Percentiles rank a stretch among this genome's conserved stretches.
phyloP scores from a whole-genome alignment of 2,888 invertebrate species.

The Sminthurinus aureus region DNA sequence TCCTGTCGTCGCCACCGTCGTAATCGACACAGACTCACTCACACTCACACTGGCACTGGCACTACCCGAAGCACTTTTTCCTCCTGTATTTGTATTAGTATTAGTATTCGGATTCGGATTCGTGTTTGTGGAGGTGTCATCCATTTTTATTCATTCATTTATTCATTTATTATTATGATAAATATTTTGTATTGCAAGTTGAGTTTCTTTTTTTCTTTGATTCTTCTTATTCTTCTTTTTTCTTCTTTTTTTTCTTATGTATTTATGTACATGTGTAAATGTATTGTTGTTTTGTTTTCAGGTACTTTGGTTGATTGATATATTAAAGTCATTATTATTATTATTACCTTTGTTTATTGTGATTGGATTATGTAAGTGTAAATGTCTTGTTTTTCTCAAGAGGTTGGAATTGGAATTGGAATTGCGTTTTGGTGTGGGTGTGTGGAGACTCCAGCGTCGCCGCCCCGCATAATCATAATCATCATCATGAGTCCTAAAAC shows the following conservation, averaged over 20 bases:
- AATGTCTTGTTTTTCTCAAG: neutral
- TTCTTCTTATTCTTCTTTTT: neutral
- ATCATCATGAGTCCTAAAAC: conserved; percentile 29
- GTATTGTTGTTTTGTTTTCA: neutral
- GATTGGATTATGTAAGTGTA: neutral
- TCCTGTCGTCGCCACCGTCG: conserved; percentile 24
- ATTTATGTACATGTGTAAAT: neutral
- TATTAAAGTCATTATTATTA: neutral
- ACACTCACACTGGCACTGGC: conserved; percentile 15
- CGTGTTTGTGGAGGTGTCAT: conserved; percentile 1
- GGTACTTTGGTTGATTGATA: conserved; percentile 14
- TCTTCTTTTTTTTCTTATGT: neutral
- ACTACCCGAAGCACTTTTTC: neutral
- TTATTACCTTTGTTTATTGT: neutral
- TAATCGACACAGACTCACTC: conserved; percentile 22
- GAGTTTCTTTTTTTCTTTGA: neutral
- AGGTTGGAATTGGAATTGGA: neutral
- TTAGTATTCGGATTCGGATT: neutral
- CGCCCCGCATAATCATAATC: conserved; percentile 11
- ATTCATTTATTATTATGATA: no score
- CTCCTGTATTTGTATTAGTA: neutral
- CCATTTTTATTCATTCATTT: conserved; percentile 1
- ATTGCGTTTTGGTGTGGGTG: neutral
- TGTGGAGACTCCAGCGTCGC: conserved; percentile 23
- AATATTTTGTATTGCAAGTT: no score